These are phyloP conservation scores for Mormyrops boulengeri DNA, from an alignment of 2,797 vertebrate species.

Conservation along the genomic window DNA sequence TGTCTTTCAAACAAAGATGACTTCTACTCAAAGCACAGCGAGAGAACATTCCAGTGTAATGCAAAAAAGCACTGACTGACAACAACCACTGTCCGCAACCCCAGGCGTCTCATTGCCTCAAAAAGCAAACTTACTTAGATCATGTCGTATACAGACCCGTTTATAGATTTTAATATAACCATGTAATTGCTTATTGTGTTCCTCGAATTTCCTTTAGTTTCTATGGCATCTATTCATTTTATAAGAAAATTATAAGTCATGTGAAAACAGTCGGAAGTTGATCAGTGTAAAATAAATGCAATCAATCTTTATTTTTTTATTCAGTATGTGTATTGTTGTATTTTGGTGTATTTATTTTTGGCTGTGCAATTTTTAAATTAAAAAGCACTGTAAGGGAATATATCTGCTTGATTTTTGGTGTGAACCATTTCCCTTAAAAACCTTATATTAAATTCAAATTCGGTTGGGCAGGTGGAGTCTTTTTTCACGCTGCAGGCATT, in stretches of 20 bases:
- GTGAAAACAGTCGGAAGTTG: background rate
- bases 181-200: constrained; percentile 31
- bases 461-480: background rate
- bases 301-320: background rate
- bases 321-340: background rate
- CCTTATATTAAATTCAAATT: constrained; percentile 3
- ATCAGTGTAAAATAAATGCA: background rate
- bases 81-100: constrained; percentile 35
- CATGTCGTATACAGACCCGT: constrained; percentile 31
- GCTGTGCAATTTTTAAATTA: background rate
- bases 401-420: background rate
- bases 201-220: background rate
- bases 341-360: background rate
- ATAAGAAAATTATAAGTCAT: background rate
- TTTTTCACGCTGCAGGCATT: background rate
- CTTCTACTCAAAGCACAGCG: constrained; percentile 53
- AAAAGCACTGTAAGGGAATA: background rate
- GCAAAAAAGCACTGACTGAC: constrained; percentile 54
- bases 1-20: constrained; percentile 65
- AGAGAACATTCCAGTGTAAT: constrained; percentile 53
- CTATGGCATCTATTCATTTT: background rate
- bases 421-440: background rate
- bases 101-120: constrained; percentile 25
- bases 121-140: constrained; percentile 29
- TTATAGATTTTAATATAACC: constrained; percentile 39